Base-by-base conservation (phyloP, 2,113 vertebrate genomes). In the Dolichotis patagonum region DNA sequence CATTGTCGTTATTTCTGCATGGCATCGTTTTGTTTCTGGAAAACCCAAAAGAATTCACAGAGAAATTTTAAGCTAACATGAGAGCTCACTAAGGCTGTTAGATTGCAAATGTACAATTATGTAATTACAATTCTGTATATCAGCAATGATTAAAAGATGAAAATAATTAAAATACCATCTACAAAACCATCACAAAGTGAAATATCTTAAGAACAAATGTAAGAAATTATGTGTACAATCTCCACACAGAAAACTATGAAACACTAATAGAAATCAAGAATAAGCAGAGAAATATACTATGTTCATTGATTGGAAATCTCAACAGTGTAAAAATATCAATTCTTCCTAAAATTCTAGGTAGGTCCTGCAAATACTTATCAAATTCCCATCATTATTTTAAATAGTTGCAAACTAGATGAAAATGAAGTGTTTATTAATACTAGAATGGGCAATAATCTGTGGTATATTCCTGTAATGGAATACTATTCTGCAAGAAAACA, bases 221-320 rank as follows among this genome's bases (percentile, higher is more conserved):
- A 62, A 69, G 3, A n/a, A 58, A 43, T n/a, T 49, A n/a, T 9
- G 0, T 19, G 12, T 30, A 87, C 73, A 13, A 35, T 1, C 10
- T 52, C 20, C 85, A 32, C 7, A 17, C 13, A 49, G 41, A 85
- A 94, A 96, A 56, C 17, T 62, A n/a, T 82, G 80, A 88, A 77
- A 58, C 54, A 69, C 60, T 38, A n/a, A 83, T 26, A 38, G 46
- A 75, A 94, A 90, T 94, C 63, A 52, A 90, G 84, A 82, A 91
- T 73, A 85, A 81, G 71, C 71, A 24, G 30, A 75, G 35, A 87
- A 4, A 62, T 56, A 46, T 46, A 62, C 12, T 62, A 78, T 30
- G 35, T 86, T 82, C 83, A 82, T 58, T 65, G 46, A 81, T 58
- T 63, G 43, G 19, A 88, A 89, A 17, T 60, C 12, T 77, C 24